phyloP scores from a whole-genome alignment of 2,888 invertebrate genomes.

The Apamea epomidion region DNA sequence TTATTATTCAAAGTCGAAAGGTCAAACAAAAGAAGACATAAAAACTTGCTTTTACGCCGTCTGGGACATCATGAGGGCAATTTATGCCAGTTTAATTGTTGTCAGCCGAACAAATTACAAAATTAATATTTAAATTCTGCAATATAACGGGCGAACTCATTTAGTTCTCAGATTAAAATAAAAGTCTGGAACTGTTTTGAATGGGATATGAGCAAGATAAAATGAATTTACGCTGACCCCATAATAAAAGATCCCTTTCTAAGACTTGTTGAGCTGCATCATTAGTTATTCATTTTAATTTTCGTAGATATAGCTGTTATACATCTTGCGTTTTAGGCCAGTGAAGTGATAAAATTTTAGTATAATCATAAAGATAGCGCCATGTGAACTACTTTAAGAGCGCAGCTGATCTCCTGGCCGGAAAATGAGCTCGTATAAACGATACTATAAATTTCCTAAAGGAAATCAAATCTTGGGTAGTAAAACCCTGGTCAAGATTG shows the following conservation, averaged over 20 bases:
- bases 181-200: slow-evolving; percentile 67
- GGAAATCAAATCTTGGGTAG: slow-evolving; percentile 47
- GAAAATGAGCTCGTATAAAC: slow-evolving; percentile 57
- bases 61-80: slow-evolving; percentile 44
- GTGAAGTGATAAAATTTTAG: slow-evolving; percentile 75
- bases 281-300: slow-evolving; percentile 88
- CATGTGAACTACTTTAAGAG: slow-evolving; percentile 62
- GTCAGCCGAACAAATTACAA: slow-evolving; percentile 55
- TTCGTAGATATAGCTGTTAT: slow-evolving; percentile 79
- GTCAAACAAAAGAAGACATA: slow-evolving; percentile 54
- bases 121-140: slow-evolving; percentile 69
- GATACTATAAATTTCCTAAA: slow-evolving; percentile 54
- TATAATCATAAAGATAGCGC: slow-evolving; percentile 63
- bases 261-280: slow-evolving; percentile 82
- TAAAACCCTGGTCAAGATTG: slow-evolving; percentile 51
- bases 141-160: slow-evolving; percentile 67
- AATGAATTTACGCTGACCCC: slow-evolving; percentile 59
- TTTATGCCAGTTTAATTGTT: slow-evolving; percentile 52
- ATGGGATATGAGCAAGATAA: slow-evolving; percentile 70
- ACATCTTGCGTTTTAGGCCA: slow-evolving; percentile 73
- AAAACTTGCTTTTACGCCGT: slow-evolving; percentile 48
- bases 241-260: slow-evolving; percentile 82
- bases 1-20: slow-evolving; percentile 60
- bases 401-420: slow-evolving; percentile 63
- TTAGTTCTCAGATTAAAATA: slow-evolving; percentile 74